Evolutionary conservation across 23 tunicate genomes (phyloP).

Genomic region (Trididemnum miniatum): DNA sequence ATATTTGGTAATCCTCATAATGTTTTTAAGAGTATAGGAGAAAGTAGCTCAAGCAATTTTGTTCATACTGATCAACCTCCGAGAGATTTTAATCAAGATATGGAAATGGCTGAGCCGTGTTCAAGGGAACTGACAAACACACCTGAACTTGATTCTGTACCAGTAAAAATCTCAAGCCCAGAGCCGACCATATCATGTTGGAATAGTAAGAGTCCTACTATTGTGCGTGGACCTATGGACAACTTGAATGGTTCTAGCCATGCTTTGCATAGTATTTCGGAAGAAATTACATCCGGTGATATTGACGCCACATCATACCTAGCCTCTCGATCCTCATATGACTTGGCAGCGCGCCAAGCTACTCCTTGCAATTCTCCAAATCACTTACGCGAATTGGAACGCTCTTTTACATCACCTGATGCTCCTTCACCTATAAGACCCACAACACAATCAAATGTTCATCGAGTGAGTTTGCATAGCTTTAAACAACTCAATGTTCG

Average conservation of each 20-base stretch:
- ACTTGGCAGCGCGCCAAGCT: conserved; percentile 50
- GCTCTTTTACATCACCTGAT: conserved; percentile 60
- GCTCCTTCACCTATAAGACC: conserved; percentile 78
- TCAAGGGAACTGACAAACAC: background rate
- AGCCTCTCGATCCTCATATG: conserved; percentile 48
- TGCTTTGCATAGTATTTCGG: conserved; percentile 33
- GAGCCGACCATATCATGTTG: conserved; percentile 36
- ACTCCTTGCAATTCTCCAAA: conserved; percentile 61
- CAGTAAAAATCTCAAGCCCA: no score
- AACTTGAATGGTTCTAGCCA: conserved; percentile 21
- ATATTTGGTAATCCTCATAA: background rate
- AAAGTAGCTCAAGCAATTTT: background rate
- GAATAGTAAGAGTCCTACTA: conserved; percentile 60
- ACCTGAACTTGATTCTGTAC: conserved; percentile 2
- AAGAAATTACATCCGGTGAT: conserved; percentile 11
- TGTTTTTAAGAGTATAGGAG: background rate
- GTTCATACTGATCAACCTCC: background rate
- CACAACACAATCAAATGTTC: background rate
- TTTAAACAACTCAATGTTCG: no score
- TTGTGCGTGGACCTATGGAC: background rate
- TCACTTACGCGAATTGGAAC: conserved; percentile 48
- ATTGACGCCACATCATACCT: conserved; percentile 16
- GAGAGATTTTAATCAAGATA: background rate
- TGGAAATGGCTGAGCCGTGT: background rate
- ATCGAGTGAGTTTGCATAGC: background rate